Evolutionary conservation across 2,888 invertebrate genomes (phyloP), one percentile per base, ranked within the genome.

Genomic region (Drosophila lacicola): DNA sequence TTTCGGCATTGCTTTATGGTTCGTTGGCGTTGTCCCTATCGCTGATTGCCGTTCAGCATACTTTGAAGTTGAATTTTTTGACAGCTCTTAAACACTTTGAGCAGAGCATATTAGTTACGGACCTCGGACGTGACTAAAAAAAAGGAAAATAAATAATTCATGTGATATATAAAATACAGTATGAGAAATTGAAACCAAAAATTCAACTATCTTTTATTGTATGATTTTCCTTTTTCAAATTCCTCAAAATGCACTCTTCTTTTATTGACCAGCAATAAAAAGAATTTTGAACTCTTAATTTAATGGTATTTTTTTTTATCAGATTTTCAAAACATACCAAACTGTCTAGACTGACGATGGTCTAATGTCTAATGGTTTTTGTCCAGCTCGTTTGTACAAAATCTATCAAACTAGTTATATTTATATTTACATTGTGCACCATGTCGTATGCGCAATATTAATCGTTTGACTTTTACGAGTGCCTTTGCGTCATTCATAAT

Each of bases 1-100:
- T 51, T 68, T 77, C 64, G 67, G 56, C 50, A 56, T 65, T 62
- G 61, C 60, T 50, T 66, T 63, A 82, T 53, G 82, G 82, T 72
- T 82, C 80, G 75, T 78, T 84, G 65, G 34, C n/a, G 49, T 55
- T 44, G 63, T 29, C 29, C 44, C 11, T 37, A 46, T 53, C 44
- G 65, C 29, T 62, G 44, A 76, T 63, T 62, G 57, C 45, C 39
- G 39, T 54, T 75, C 14, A 46, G 45, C 45, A 63, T 29, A n/a
- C 76, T 71, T 73, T 71, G 72, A 76, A 78, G 62, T 54, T 39
- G 3, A 29, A n/a, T 37, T 54, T 57, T 36, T 21, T 37, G 21
- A 47, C 25, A 53, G 14, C 17, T 51, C 21, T 51, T 42, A 21
- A 41, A 21, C 33, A 8, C 14, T 8, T 36, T 46, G 34, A 34